Evolutionary conservation across 2,113 vertebrate species (phyloP), one percentile per base, ranked within the genome.

Genomic region (Paradoxurus hermaphroditus): DNA sequence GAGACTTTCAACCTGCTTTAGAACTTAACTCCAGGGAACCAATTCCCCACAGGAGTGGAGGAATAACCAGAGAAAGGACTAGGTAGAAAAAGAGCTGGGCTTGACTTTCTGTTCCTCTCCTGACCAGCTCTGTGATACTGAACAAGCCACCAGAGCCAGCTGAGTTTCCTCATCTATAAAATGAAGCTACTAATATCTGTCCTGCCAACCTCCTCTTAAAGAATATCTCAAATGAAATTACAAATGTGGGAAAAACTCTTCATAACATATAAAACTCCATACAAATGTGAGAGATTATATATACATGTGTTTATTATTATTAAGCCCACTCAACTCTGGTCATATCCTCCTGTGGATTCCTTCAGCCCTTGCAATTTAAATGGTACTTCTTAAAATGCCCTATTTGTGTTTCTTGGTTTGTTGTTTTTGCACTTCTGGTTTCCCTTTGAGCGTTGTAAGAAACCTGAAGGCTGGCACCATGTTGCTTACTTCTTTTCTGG

Each of bases 401-500:
- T 39, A 46, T 25, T 91, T 96, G 79, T 49, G 7, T 90, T 75
- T 23, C n/a, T 25, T 72, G 9, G 15, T 39, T 29, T 91, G n/a
- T 65, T 70, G 5, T 81, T 70, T 83, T 51, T 87, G 36, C 13
- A 31, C 19, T 95, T 77, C n/a, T n/a, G 70, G 36, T 39, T 91
- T 92, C 53, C 53, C 79, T 1, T 6, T 3, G 29, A 86, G 53
- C 46, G 16, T 70, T 88, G n/a, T 92, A 72, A 68, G 78, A 75
- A 59, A 86, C 41, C 82, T 34, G 12, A 92, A 91, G 83, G 31
- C 67, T 79, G 23, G 44, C 4, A 65, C 49, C 18, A 8, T 27
- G 16, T 83, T 90, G 34, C 59, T 96, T 75, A 46, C 19, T 77
- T 86, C 59, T 94, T 68, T 95, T 86, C 72, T 94, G 44, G 31